Evolutionary conservation across 2,888 invertebrate genomes (phyloP).

Genomic region (Cerastis leucographa): DNA sequence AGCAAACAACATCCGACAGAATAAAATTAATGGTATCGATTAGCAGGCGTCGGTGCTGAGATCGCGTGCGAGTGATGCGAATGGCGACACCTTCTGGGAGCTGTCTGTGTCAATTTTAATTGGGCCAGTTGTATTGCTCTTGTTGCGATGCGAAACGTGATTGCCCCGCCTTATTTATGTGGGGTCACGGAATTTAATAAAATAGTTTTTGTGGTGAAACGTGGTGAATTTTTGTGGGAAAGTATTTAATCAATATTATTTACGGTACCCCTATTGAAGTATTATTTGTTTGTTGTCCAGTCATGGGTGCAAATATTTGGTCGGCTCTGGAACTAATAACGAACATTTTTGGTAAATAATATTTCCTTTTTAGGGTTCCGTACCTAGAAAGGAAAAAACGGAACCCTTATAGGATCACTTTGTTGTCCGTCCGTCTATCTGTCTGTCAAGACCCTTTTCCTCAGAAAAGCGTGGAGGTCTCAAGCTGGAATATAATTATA

Average conservation of each 20-base stretch:
- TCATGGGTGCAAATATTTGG: conserved; percentile 46
- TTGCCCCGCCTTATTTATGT: conserved; percentile 85
- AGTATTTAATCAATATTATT: conserved; percentile 57
- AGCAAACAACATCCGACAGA: conserved; percentile 82
- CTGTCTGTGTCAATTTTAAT: conserved; percentile 89
- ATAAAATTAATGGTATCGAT: conserved; percentile 89
- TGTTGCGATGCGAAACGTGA: conserved; percentile 82
- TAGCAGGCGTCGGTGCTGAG: conserved; percentile 82
- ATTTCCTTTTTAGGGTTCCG: no score
- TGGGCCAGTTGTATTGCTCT: conserved; percentile 86
- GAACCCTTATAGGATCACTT: no score
- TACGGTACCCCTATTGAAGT: conserved; percentile 47
- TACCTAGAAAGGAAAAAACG: no score
- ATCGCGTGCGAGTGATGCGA: conserved; percentile 88
- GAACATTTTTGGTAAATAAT: conserved; percentile 15
- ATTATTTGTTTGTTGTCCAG: conserved; percentile 36
- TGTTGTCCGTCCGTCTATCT: no score
- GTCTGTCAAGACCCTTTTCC: no score
- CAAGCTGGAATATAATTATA: no score
- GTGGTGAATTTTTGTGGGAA: conserved; percentile 56
- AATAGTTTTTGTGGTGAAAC: conserved; percentile 62
- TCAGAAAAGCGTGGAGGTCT: no score
- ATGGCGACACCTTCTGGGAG: conserved; percentile 84
- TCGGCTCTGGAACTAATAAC: conserved; percentile 30
- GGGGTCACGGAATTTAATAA: conserved; percentile 83